phyloP scores from a whole-genome alignment of 2,888 invertebrate species.

The Drosophila paramelanica region DNA sequence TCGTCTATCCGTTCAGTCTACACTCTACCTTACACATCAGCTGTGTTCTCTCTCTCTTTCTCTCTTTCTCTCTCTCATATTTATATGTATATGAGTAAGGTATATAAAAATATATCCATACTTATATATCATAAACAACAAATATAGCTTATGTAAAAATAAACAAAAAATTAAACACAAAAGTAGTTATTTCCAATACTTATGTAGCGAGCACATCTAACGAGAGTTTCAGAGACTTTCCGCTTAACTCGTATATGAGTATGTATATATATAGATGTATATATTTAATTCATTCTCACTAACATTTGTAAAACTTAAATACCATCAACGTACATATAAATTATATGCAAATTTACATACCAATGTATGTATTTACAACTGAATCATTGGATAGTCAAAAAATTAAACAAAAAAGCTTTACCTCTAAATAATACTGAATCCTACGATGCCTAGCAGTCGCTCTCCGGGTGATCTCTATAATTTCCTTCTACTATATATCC shows the following conservation, averaged over 20 bases:
- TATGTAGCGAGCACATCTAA: slow-evolving; percentile 46
- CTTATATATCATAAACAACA: slow-evolving; percentile 2
- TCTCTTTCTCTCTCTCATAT: neutral
- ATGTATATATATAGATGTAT: slow-evolving; percentile 54
- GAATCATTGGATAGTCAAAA: neutral
- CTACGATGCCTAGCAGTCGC: neutral
- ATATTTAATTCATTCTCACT: slow-evolving; percentile 35
- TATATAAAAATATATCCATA: slow-evolving; percentile 10
- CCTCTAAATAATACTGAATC: slow-evolving; percentile 2
- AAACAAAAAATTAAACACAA: slow-evolving; percentile 14
- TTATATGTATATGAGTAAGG: slow-evolving; percentile 4
- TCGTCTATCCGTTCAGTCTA: slow-evolving; percentile 29
- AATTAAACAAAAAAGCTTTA: neutral
- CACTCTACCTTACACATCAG: slow-evolving; percentile 1
- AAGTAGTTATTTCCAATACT: slow-evolving; percentile 25
- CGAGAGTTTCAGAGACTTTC: slow-evolving; percentile 23
- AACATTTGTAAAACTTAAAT: slow-evolving; percentile 32
- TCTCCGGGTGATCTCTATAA: neutral
- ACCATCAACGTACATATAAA: slow-evolving; percentile 19
- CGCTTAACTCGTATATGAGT: slow-evolving; percentile 28
- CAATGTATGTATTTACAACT: slow-evolving; percentile 28
- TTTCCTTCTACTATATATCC: neutral
- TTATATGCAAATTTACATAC: slow-evolving; percentile 12
- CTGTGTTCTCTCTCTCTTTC: slow-evolving; percentile 2
- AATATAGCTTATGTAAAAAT: slow-evolving; percentile 25